phyloP scores from a whole-genome alignment of 2,797 vertebrate genomes.

The Enteromius viviparus region DNA sequence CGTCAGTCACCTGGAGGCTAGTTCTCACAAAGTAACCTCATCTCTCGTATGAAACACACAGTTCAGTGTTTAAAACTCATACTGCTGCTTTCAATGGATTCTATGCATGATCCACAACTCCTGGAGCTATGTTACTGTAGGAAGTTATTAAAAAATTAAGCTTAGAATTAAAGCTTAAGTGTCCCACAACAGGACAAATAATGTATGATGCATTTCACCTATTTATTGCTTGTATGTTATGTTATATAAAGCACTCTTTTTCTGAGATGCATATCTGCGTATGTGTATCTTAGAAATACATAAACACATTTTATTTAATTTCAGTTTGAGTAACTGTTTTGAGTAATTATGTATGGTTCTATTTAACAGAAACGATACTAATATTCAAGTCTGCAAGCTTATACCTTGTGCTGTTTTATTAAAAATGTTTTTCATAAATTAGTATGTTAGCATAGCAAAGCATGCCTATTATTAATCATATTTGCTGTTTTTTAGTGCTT shows the following conservation, averaged over 20 bases:
- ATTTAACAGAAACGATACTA: too few species aligned
- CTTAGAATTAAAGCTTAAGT: not conserved
- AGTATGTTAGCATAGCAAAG: not conserved
- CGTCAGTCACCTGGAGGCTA: slow-evolving; percentile 24
- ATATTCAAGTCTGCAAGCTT: too few species aligned
- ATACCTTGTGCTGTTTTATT: not conserved
- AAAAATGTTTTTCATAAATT: not conserved
- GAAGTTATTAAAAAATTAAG: not conserved
- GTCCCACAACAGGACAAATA: not conserved
- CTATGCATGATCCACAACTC: not conserved
- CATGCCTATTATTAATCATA: too few species aligned
- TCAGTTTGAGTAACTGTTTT: too few species aligned
- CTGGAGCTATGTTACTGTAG: not conserved
- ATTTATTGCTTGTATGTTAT: not conserved
- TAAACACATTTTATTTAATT: too few species aligned
- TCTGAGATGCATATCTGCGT: not conserved
- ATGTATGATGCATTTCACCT: not conserved
- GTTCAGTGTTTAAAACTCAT: slow-evolving; percentile 8
- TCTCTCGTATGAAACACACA: slow-evolving; percentile 21
- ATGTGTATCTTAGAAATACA: too few species aligned
- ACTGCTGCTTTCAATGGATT: not conserved
- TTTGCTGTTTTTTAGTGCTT: not conserved
- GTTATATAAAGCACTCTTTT: not conserved
- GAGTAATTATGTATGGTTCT: too few species aligned
- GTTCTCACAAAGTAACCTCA: slow-evolving; percentile 34